Evolutionary conservation across 2,113 vertebrate species (phyloP).

Genomic region (Anhinga anhinga): DNA sequence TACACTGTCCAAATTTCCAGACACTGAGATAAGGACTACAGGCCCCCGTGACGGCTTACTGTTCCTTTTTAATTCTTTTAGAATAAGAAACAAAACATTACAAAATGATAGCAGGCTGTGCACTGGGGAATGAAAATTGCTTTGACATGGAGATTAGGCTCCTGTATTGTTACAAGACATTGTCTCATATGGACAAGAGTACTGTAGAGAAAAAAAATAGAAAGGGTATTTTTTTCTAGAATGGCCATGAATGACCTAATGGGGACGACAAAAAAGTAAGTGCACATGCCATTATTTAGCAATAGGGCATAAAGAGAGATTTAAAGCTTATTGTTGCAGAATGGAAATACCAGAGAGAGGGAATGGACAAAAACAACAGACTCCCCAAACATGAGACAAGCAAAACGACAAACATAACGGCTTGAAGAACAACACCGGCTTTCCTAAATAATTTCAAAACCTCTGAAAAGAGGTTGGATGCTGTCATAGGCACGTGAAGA

Average conservation of each 20-base stretch:
- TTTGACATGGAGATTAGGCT: slow-evolving; percentile 99
- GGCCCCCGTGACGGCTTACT: slow-evolving; percentile 85
- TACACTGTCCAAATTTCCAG: slow-evolving; percentile 94
- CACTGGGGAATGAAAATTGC: slow-evolving; percentile 95
- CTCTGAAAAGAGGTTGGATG: slow-evolving; percentile 16
- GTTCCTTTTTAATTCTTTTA: slow-evolving; percentile 93
- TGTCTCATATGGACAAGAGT: slow-evolving; percentile 93
- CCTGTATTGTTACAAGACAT: slow-evolving; percentile 96
- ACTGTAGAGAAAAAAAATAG: slow-evolving; percentile 81
- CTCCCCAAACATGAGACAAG: slow-evolving; percentile 79
- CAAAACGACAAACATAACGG: slow-evolving; percentile 70
- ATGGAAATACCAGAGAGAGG: slow-evolving; percentile 81
- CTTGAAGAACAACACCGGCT: slow-evolving; percentile 55
- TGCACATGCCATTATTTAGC: slow-evolving; percentile 88
- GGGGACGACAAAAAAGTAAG: slow-evolving; percentile 89
- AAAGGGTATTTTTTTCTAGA: slow-evolving; percentile 84
- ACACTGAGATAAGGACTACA: slow-evolving; percentile 91
- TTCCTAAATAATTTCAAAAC: slow-evolving; percentile 44
- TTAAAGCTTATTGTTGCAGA: slow-evolving; percentile 86
- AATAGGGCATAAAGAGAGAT: slow-evolving; percentile 84
- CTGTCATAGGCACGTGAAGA: slow-evolving; percentile 9
- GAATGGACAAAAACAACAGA: slow-evolving; percentile 82
- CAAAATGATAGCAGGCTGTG: slow-evolving; percentile 97
- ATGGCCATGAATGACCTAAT: slow-evolving; percentile 92
- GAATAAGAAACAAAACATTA: slow-evolving; percentile 97